Base-by-base conservation (phyloP, 2,888 invertebrate species). In the Lymantria monacha region DNA sequence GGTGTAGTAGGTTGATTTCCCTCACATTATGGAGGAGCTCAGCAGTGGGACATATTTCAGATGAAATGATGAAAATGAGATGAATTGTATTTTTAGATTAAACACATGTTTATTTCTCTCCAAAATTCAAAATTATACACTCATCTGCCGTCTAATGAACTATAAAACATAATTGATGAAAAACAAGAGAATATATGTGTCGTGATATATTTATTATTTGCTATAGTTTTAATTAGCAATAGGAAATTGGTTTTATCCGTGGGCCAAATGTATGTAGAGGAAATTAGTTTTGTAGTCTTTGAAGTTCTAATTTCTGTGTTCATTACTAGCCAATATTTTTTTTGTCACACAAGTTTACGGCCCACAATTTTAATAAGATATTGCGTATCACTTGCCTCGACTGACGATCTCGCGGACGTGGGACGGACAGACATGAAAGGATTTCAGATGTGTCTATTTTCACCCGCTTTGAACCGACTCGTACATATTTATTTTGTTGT, bases 401-500 rank as follows among this genome's bases (percentile, higher is more conserved):
- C 53, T 59, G 69, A 63, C 60, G 63, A 70, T 76, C 80, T 78
- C 80, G 76, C 74, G 69, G 74, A 70, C 76, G 76, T 71, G 76
- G 76, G 66, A 69, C 66, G 72, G 74, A 72, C 77, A 67, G 79
- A 87, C 88, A 83, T 87, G 83, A 88, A 90, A 90, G 89, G 87
- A 81, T 79, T 83, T 79, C 81, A 77, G 79, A 83, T 79, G 80
- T 71, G 74, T 88, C 90, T 90, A 90, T 90, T 90, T 90, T 80
- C 75, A 81, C 78, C 64, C 87, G 76, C 87, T 89, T 89, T 87
- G 86, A 87, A 81, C 76, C 73, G 74, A 63, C 73, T 66, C 70
- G 60, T 62, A 63, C 63, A 69, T 71, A 72, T 78, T 33, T 12
- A 41, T 41, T 15, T 74, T 69, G 74, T 78, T 87, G 81, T 87